Conservation (phyloP, 2,113 vertebrate genomes). For the Solenodon paradoxus region DNA sequence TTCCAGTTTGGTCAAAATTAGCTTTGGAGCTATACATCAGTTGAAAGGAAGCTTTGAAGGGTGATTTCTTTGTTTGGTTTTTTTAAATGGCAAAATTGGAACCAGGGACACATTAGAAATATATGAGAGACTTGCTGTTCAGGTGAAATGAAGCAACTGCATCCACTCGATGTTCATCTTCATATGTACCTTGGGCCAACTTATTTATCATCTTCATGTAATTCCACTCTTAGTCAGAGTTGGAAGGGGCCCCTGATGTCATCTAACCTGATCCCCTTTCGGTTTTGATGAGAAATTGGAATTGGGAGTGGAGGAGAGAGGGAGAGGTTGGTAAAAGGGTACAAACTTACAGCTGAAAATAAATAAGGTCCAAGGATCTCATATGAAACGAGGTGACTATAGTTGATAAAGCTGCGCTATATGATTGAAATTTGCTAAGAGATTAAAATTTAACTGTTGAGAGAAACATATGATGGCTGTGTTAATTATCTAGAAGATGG, state of each 20-base stretch:
- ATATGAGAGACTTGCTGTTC: neutral
- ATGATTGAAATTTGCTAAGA: neutral
- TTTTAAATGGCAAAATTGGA: neutral
- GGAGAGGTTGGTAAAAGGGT: neutral
- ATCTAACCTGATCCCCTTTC: neutral
- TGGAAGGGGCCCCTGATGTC: neutral
- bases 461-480: neutral
- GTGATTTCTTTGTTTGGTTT: slow-evolving; percentile 6
- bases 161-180: neutral
- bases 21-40: neutral
- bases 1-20: slow-evolving; percentile 35
- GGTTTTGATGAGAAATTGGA: neutral
- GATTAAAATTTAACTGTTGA: neutral
- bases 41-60: neutral
- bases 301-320: neutral
- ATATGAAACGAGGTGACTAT: neutral
- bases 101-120: neutral
- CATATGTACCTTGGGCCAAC: neutral
- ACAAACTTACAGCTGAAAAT: neutral
- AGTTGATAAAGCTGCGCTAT: neutral
- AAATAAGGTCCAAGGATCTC: neutral
- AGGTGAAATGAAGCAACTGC: neutral
- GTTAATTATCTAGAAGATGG: neutral
- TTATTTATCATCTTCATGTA: neutral
- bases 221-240: neutral